phyloP scores from a whole-genome alignment of 2,113 vertebrate species.

The Muntiacus muntjak region DNA sequence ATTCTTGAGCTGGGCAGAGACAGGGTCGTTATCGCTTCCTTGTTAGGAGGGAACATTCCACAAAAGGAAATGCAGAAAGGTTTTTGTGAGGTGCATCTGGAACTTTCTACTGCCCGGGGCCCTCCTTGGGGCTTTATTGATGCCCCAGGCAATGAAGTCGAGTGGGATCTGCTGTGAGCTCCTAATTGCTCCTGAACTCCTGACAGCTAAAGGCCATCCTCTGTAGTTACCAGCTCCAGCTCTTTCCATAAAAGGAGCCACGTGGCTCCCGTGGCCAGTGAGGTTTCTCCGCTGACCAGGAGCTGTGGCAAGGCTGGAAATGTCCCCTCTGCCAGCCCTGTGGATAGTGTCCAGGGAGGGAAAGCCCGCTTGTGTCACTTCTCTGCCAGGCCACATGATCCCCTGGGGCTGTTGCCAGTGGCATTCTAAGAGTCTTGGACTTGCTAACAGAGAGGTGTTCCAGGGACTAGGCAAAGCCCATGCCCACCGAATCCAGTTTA shows the following conservation, averaged over 20 bases:
- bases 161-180: too few relatives aligned
- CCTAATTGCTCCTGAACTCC: neutral
- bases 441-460: neutral
- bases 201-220: rapidly evolving
- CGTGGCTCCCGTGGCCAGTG: rapidly evolving
- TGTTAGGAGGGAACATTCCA: neutral
- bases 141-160: neutral
- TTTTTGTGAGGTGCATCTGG: neutral
- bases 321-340: rapidly evolving
- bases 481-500: too few relatives aligned
- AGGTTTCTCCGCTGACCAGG: rapidly evolving
- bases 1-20: neutral
- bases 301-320: neutral
- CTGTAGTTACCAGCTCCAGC: rapidly evolving
- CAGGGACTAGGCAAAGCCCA: neutral
- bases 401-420: rapidly evolving
- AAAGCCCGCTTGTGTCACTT: neutral
- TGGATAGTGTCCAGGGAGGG: neutral
- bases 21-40: neutral
- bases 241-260: neutral
- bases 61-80: neutral
- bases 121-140: neutral
- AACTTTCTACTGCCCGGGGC: neutral
- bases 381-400: rapidly evolving
- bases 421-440: neutral